Evolutionary conservation across 2,888 invertebrate genomes (phyloP), one percentile per base, ranked within the genome.

Genomic region (Lottia scabra): DNA sequence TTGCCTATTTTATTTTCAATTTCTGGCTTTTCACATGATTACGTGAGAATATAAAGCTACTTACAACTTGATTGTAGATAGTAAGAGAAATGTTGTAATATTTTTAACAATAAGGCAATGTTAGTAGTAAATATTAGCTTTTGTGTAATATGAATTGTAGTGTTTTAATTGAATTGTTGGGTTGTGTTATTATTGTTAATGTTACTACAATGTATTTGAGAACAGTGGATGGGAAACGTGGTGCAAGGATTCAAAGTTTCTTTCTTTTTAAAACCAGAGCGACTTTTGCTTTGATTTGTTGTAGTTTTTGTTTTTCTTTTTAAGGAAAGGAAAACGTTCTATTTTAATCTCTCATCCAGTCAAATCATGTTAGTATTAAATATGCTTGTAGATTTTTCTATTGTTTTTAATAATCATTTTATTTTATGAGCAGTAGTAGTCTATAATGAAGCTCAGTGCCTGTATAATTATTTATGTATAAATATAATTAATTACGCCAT

Each of bases 21-120:
- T 56, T 56, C 56, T 23, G 19, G 56, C 56, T 56, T 56, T 56
- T 56, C 23, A 56, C 56, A 23, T 19, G 56, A 56, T 19, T 23
- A 0, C 10, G 38, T 38, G 38, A 38, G 10, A 38, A 38, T 38
- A 38, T 38, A 38, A 38, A 10, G 2, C 38, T 5, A 30, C 15
- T 56, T 56, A 56, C 56, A 62, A 63, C 45, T 56, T 27, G 45
- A 44, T 62, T 71, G 73, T 73, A 73, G 73, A 73, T 73, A 73
- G 70, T 73, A 70, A 56, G 23, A 71, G 16, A 63, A 38, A 63
- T 71, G 71, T 71, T 71, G 71, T 71, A 71, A 71, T 71, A 38
- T 38, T 38, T 71, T 71, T 67, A 63, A 67, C 19, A 63, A 30
- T 46, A 67, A 67, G 27, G 67, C 65, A 63, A 63, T 71, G 67